These are phyloP conservation scores for Cardiocondyla obscurior DNA, from an alignment of 1,140 invertebrate species.

Conservation along the genomic window DNA sequence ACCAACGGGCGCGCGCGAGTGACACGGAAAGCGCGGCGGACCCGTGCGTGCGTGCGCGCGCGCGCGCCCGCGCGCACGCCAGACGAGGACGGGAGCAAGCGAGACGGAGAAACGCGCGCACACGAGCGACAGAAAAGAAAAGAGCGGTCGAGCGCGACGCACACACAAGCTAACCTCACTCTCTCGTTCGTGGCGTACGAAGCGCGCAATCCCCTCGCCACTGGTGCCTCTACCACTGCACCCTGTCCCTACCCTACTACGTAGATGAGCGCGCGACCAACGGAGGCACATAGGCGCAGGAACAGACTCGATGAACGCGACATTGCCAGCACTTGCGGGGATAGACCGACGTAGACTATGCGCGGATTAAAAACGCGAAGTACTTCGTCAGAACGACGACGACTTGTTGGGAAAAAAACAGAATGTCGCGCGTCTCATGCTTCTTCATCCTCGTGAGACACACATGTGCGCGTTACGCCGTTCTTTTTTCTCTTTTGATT, in stretches of 20 bases:
- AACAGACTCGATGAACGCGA: no score
- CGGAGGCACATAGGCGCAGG: constrained; percentile 71
- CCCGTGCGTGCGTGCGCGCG: neutral
- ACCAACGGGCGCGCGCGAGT: neutral
- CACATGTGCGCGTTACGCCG: constrained; percentile 14
- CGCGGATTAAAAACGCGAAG: no score
- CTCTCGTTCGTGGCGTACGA: constrained; percentile 55
- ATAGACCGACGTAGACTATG: no score
- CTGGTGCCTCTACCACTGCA: neutral
- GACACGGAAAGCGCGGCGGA: neutral
- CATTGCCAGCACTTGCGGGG: no score
- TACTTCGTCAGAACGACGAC: neutral
- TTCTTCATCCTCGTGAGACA: constrained; percentile 33
- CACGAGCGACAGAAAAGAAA: constrained; percentile 45
- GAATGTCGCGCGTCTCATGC: constrained; percentile 31
- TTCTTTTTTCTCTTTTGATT: neutral
- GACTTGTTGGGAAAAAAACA: neutral
- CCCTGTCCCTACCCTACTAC: no score
- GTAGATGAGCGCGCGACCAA: constrained; percentile 63
- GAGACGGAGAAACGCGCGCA: constrained; percentile 41
- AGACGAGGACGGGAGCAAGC: neutral
- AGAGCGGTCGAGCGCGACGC: constrained; percentile 50
- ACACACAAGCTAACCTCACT: constrained; percentile 64
- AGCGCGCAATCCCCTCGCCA: constrained; percentile 29
- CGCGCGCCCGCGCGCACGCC: neutral